Evolutionary conservation across 1,140 invertebrate species (phyloP).

Genomic region (Drosophila sechellia): DNA sequence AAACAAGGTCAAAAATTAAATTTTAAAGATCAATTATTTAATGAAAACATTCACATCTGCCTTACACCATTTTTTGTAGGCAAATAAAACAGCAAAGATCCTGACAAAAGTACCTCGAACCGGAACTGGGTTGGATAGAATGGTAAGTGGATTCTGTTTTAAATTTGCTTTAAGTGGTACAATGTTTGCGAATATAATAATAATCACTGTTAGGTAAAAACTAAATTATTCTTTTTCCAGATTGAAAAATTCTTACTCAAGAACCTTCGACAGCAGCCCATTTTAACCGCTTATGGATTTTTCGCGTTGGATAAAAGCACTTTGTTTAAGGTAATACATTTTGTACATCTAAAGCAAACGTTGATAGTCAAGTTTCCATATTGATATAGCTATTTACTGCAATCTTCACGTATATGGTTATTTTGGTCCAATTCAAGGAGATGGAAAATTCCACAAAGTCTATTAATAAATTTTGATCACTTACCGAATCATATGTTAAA

Average conservation of each 20-base stretch:
- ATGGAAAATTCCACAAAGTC: conserved; percentile 72
- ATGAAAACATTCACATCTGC: background rate
- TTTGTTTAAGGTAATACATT: conserved; percentile 67
- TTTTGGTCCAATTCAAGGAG: conserved; percentile 79
- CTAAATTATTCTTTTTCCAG: conserved; percentile 10
- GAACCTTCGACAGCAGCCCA: conserved; percentile 71
- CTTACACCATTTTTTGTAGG: conserved; percentile 48
- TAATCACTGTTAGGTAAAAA: too few species aligned
- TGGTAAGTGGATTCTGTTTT: conserved; percentile 40
- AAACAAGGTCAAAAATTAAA: background rate
- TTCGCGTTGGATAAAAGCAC: conserved; percentile 75
- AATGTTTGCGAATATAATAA: too few species aligned
- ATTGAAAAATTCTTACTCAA: conserved; percentile 79
- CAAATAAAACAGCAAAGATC: conserved; percentile 77
- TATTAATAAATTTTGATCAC: conserved; percentile 48
- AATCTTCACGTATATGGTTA: conserved; percentile 81
- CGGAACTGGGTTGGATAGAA: conserved; percentile 66
- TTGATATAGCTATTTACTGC: conserved; percentile 69
- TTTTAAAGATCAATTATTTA: background rate
- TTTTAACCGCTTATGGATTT: conserved; percentile 78
- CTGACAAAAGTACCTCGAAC: conserved; percentile 69
- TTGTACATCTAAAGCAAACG: background rate
- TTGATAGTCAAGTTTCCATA: background rate
- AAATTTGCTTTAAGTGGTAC: background rate
- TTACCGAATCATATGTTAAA: conserved; percentile 91